Conservation (phyloP, 2,797 vertebrate species). For the Urosaurus nigricauda region DNA sequence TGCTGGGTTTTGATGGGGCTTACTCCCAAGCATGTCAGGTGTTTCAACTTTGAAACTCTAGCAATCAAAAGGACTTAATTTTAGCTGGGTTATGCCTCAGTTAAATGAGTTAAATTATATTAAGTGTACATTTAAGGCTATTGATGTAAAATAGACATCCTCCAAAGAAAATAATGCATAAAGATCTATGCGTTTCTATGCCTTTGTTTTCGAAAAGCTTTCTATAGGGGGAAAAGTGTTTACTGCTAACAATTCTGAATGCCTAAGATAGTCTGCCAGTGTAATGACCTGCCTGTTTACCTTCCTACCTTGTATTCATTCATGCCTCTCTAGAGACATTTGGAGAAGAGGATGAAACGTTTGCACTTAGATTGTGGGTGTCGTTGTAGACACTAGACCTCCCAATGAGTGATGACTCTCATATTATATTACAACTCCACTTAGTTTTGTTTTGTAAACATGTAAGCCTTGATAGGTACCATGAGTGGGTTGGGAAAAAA, state of each 20-base stretch:
- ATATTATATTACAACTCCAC: slow-evolving; percentile 13
- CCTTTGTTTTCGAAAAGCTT: neutral
- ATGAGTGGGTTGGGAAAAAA: neutral
- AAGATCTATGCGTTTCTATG: neutral
- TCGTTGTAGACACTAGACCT: slow-evolving; percentile 23
- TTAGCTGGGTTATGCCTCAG: neutral
- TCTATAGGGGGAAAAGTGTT: neutral
- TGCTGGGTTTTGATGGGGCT: neutral
- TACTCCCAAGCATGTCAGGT: neutral
- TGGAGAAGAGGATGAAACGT: slow-evolving; percentile 1
- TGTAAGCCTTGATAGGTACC: slow-evolving; percentile 4
- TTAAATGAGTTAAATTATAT: neutral
- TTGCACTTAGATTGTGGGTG: neutral
- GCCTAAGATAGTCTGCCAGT: neutral
- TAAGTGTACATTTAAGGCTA: neutral
- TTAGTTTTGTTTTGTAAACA: slow-evolving; percentile 43
- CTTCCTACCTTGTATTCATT: neutral
- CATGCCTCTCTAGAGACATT: neutral
- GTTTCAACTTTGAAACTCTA: neutral
- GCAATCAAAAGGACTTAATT: no score
- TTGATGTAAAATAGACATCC: neutral
- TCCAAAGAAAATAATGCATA: neutral
- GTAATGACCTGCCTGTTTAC: neutral
- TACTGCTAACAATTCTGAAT: neutral
- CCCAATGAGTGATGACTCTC: slow-evolving; percentile 12